Evolutionary conservation across 1,140 invertebrate species (phyloP), one percentile per base, ranked within the genome.

Genomic region (Zaprionus camerounensis): DNA sequence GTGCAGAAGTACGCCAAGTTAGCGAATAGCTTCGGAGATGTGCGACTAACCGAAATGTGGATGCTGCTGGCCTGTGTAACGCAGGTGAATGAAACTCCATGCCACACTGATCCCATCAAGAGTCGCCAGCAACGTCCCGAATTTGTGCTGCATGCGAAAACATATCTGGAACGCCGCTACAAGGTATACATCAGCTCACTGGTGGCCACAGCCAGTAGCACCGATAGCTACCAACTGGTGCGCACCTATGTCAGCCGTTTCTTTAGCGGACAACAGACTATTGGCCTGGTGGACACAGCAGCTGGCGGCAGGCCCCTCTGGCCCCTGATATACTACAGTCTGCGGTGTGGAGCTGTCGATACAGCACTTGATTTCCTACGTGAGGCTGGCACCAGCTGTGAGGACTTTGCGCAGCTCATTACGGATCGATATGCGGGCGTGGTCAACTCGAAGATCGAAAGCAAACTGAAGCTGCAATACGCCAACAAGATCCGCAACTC

Each of bases 1-100:
- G 95, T 97, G 59, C 95, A 96, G 55, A 95, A 95, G 66, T 98
- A 98, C 92, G 93, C 94, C 6, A 94, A 95, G 73, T 95, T 96
- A 44, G 95, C 96, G 7, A 94, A 95, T 66, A 95, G 95, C 49
- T 95, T 97, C 61, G 96, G 96, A 91, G 97, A 98, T 93, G 93
- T 97, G 94, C 97, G 97, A 94, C 95, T 98, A 0, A 94, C 95
- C 56, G 97, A 98, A 90, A 95, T 99, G 93, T 99, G 98, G 98
- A 95, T 96, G 82, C 97, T 98, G 85, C 95, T 98, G 1, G 56
- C 78, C 7, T 79, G 75, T 49, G 76, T 90, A 2, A 84, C 78
- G 1, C 69, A 90, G 11, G 68, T 85, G 11, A 51, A n/a, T 38
- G 51, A 66, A 24, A 59, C 57, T 2, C 94, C 95, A 0, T 93